Conservation (phyloP, 2,797 vertebrate genomes). For the Xiphorhynchus erythropygius region DNA sequence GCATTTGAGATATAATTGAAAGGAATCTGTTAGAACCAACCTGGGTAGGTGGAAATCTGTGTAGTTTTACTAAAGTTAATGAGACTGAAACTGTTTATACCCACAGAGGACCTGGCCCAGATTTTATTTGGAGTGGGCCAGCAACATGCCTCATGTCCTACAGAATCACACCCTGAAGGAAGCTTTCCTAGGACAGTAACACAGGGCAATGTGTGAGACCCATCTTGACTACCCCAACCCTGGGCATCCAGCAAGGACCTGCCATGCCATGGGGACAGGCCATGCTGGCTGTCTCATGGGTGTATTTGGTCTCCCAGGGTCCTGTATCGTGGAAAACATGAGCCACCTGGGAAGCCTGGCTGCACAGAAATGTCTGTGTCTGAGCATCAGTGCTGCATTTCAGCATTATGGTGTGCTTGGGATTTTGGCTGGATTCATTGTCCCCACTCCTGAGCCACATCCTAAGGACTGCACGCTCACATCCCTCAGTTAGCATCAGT, state of each 20-base stretch:
- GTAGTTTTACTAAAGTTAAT: constrained; percentile 45
- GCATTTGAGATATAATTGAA: background rate
- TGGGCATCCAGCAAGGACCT: background rate
- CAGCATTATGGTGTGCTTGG: accelerated
- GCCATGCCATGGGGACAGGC: background rate
- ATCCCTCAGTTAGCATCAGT: background rate
- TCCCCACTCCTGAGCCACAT: accelerated
- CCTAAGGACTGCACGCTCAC: background rate
- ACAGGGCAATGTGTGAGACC: accelerated
- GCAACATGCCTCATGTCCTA: background rate
- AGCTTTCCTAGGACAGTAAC: background rate
- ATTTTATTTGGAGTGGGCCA: constrained; percentile 43
- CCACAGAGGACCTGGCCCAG: constrained; percentile 17
- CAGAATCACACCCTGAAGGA: background rate
- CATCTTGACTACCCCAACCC: background rate
- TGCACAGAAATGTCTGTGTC: accelerated
- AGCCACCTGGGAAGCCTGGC: background rate
- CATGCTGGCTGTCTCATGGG: too few species aligned
- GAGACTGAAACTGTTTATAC: background rate
- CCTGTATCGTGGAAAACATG: accelerated
- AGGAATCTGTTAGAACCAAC: background rate
- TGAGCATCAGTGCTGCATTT: background rate
- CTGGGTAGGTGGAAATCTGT: background rate
- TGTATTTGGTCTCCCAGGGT: background rate
- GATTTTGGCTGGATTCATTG: background rate